Base-by-base conservation (phyloP, 1,140 invertebrate species). In the Halyomorpha halys region DNA sequence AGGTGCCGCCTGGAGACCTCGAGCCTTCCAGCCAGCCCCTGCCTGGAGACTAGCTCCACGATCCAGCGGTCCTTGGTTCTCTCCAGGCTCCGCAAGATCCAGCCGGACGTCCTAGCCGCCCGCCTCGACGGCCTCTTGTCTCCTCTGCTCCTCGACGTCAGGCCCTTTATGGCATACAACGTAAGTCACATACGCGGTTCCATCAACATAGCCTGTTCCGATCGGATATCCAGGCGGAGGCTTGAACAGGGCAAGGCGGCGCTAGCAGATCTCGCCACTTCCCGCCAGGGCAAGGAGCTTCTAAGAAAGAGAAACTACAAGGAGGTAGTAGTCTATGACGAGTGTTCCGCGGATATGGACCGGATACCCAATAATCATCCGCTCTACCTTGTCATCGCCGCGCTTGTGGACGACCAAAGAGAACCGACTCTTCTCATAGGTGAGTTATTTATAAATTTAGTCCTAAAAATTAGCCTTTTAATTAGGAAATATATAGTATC, bases 171-270 rank as follows among this genome's bases (percentile, higher is more conserved):
- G 23, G 78, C 81, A 21, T 90, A 84, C 74, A 87, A 87, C 71
- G 77, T 81, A 30, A 81, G 80, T 67, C 87, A 90, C 72, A 82
- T 90, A 44, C 75, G 77, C 25, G 85, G 85, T 16, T 83, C 87
- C 18, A 81, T 89, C 63, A 89, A 89, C 74, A 79, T 90, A 21
- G 87, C 86, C 73, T 88, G 86, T 71, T 81, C 83, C 2, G 87
- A 89, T 72, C 75, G 86, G 44, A 84, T 87, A 72, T 87, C 85
- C 70, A 76, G 85, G 45, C 77, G 82, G 67, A 74, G 86, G 21
- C 75, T 90, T 62, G 84, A 86, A 70, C 78, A 80, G 67, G 84
- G 86, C 2, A 84, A 84, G 69, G 82, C 82, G 1, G 79, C 77
- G 2, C 73, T 88, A 13, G 81, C 82, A 19, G 87, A 89, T 71